Evolutionary conservation across 2,797 vertebrate genomes (phyloP), one percentile per base, ranked within the genome.

Genomic region (Sebastes dallii): DNA sequence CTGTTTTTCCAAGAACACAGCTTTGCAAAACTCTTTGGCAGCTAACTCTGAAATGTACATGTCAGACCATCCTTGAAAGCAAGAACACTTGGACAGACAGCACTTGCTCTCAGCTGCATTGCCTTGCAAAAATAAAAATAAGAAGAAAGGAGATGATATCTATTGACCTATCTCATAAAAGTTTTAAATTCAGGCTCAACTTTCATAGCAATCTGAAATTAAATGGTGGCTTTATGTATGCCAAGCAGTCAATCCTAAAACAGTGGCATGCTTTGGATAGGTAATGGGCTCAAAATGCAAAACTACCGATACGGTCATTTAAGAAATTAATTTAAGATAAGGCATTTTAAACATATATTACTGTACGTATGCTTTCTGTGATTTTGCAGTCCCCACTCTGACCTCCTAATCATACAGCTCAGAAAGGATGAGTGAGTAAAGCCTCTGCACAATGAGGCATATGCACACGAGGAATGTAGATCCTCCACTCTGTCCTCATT

Each of bases 401-500:
- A 73, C 73, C 62, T 72, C 32, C 72, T 62, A 55, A 86, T 86
- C 66, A 71, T 65, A 61, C 29, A 78, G 67, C 66, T 30, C 65
- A 62, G 34, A 82, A 62, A 69, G 78, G 71, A 78, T 72, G 79
- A 82, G 70, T 73, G 70, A 73, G 85, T 72, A 67, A 93, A 86
- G 65, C 79, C 66, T 85, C 68, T 88, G 91, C 82, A 90, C 91
- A 93, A 68, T 86, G 88, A 90, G 56, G 86, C 91, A 87, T 85
- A 88, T 93, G 92, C 93, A 94, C 93, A 94, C 13, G 0, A 92
- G 93, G 94, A 96, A 96, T 95, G 91, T 72, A 75, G 88, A 89
- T 86, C 87, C 81, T 81, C 87, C 2, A 16, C 81, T 64, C 70
- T 78, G 85, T 81, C 83, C 89, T 91, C 86, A 88, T 93, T 90